phyloP scores from a whole-genome alignment of 2,797 vertebrate species.

The Crocodylus rhombifer region DNA sequence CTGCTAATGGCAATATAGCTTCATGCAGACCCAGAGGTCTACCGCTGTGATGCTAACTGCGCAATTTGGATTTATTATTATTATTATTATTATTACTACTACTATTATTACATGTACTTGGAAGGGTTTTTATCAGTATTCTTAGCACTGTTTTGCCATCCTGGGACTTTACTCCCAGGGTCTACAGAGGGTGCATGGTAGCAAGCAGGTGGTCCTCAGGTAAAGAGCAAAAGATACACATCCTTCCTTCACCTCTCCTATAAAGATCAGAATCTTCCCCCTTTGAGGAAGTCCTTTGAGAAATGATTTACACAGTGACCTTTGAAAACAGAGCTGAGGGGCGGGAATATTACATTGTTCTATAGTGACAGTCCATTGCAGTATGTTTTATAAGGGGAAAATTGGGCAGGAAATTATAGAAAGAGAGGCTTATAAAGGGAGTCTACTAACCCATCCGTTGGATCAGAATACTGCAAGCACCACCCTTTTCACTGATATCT shows the following conservation, averaged over 20 bases:
- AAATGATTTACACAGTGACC: not conserved
- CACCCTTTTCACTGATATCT: constrained; percentile 30
- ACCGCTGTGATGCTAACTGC: not conserved
- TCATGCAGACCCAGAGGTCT: not conserved
- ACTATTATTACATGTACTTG: not conserved
- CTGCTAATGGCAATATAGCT: not conserved
- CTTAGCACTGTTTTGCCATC: not conserved
- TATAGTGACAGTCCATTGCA: not conserved
- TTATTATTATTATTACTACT: not conserved
- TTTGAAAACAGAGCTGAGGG: not conserved
- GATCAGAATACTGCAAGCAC: not conserved
- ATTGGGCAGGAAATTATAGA: constrained; percentile 33
- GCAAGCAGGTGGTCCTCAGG: not conserved
- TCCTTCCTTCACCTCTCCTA: not conserved
- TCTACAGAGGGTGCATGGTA: not conserved
- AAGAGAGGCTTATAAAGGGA: constrained; percentile 14
- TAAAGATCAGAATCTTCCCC: not conserved
- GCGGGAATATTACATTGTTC: not conserved
- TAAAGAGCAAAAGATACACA: constrained; percentile 14
- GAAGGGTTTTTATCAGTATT: not conserved
- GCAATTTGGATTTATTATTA: not conserved
- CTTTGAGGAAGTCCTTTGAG: constrained; percentile 17
- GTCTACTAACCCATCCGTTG: not conserved
- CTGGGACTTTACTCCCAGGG: not conserved
- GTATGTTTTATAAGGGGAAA: constrained; percentile 21